Conservation (phyloP, 2,113 vertebrate species). For the Pithys albifrons region DNA sequence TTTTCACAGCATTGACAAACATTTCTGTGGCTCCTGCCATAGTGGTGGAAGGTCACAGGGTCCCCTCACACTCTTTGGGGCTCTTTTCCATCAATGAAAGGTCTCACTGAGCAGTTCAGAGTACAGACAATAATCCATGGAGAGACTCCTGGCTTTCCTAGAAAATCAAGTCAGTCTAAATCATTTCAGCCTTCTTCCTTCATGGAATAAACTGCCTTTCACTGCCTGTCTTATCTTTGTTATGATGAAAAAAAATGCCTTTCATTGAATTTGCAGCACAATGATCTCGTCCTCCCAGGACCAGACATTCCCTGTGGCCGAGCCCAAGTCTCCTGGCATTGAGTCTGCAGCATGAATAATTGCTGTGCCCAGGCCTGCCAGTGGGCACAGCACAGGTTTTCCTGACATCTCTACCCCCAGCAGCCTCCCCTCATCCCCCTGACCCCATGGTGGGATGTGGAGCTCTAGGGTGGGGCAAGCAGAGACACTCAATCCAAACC, state of each 20-base stretch:
- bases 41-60: neutral
- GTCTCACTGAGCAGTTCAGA: neutral
- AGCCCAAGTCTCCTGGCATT: slow-evolving; percentile 45
- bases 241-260: neutral
- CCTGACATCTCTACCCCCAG: neutral
- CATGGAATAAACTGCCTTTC: neutral
- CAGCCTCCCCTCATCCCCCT: neutral
- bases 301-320: slow-evolving; percentile 28
- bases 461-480: fast-evolving
- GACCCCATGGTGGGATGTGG: no score
- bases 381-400: slow-evolving; percentile 8
- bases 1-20: neutral
- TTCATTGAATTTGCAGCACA: slow-evolving; percentile 32
- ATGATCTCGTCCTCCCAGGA: slow-evolving; percentile 30
- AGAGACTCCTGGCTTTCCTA: slow-evolving; percentile 10
- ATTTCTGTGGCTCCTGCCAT: slow-evolving; percentile 28
- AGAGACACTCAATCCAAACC: no score
- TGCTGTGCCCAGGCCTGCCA: slow-evolving; percentile 2
- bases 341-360: slow-evolving; percentile 47
- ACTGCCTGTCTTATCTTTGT: slow-evolving; percentile 36
- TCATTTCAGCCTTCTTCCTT: slow-evolving; percentile 42
- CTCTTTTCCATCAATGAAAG: neutral
- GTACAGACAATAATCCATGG: slow-evolving; percentile 4
- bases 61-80: neutral
- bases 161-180: slow-evolving; percentile 56